Percentiles rank a stretch among this genome's conserved stretches.
These are phyloP conservation scores for Ectropis crepuscularia DNA, from an alignment of 2,888 invertebrate species.

Conservation along the genomic window DNA sequence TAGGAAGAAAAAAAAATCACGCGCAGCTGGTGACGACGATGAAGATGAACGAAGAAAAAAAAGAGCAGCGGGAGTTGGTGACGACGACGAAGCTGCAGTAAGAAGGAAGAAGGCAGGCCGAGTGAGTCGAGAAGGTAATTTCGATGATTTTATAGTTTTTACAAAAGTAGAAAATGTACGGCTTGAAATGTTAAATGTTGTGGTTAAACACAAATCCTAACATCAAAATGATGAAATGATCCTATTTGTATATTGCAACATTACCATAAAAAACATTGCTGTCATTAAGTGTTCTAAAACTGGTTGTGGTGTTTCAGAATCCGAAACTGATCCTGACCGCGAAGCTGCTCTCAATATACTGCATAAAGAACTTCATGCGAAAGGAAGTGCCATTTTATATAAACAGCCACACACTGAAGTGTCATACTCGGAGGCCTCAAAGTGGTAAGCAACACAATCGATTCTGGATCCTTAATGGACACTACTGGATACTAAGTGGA, in stretches of 20 bases:
- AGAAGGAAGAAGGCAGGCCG: background rate
- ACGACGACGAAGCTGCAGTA: background rate
- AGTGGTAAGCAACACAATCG: constrained; percentile 53
- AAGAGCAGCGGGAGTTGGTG: background rate
- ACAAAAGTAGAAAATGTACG: background rate
- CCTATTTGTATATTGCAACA: no score
- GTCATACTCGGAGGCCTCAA: constrained; percentile 57
- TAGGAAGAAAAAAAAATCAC: background rate
- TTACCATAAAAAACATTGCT: no score
- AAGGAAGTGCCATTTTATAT: constrained; percentile 62
- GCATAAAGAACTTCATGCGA: constrained; percentile 54
- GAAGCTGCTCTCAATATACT: constrained; percentile 56
- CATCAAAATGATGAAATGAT: no score
- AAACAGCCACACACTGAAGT: constrained; percentile 63
- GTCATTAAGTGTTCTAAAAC: no score
- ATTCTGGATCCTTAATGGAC: no score
- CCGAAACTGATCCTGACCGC: constrained; percentile 55
- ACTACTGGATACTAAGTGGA: no score
- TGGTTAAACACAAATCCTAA: no score
- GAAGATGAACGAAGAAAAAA: constrained; percentile 1
- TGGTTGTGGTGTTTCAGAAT: background rate
- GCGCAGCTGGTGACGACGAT: background rate
- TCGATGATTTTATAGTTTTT: background rate
- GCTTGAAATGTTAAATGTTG: no score
- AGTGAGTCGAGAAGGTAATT: constrained; percentile 22